Percentiles rank a stretch among this genome's conserved stretches.
These are phyloP conservation scores for Octodonta nipae DNA, from an alignment of 2,888 invertebrate species.

Conservation along the genomic window DNA sequence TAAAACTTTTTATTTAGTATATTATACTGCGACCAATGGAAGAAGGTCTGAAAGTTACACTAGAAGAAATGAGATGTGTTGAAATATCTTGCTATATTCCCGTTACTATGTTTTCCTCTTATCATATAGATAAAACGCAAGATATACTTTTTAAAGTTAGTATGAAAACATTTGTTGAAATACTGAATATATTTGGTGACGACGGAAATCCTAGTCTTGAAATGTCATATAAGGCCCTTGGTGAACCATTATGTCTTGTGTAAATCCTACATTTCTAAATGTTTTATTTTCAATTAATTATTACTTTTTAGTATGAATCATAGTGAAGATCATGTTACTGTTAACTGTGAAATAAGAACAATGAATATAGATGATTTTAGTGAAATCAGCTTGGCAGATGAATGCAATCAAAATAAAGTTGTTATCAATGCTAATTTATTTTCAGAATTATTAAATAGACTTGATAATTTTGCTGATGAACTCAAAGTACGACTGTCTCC, in stretches of 20 bases:
- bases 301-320: conserved; percentile 29
- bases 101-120: conserved; percentile 58
- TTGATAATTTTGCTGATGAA: conserved; percentile 71
- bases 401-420: conserved; percentile 45
- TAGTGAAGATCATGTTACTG: conserved; percentile 32
- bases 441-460: conserved; percentile 65
- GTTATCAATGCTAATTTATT: conserved; percentile 59
- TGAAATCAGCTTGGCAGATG: conserved; percentile 52
- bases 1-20: conserved; percentile 53
- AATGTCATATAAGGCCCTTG: conserved; percentile 67
- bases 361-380: conserved; percentile 60
- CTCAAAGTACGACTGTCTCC: conserved; percentile 67
- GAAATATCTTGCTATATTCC: conserved; percentile 85
- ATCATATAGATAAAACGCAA: conserved; percentile 39
- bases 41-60: conserved; percentile 78
- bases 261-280: not conserved
- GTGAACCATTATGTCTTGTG: conserved; percentile 51
- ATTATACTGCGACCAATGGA: conserved; percentile 70
- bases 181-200: conserved; percentile 74
- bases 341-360: conserved; percentile 33
- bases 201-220: conserved; percentile 59
- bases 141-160: conserved; percentile 59
- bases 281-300: too few relatives aligned
- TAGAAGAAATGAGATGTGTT: conserved; percentile 81
- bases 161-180: conserved; percentile 65